A percentile compares a stretch with the other conserved stretches of the same genome.
These are phyloP conservation scores for Bursaphelenchus okinawaensis DNA, from an alignment of 2,888 invertebrate species.

Conservation along the genomic window DNA sequence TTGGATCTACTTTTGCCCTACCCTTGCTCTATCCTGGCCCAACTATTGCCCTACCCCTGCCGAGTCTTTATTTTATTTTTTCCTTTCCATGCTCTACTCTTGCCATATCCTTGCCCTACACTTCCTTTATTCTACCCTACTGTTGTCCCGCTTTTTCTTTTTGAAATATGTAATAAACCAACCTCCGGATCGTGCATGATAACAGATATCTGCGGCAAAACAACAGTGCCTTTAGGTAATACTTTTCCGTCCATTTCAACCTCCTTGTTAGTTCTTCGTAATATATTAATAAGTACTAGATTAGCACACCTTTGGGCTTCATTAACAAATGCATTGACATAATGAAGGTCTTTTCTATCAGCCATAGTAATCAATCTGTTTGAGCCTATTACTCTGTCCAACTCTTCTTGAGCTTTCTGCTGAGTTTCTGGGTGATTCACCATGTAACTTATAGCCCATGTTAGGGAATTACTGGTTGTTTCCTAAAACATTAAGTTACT, in stretches of 20 bases:
- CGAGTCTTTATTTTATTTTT: too few species aligned
- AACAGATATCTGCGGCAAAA: background rate
- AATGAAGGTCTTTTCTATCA: conserved; percentile 25
- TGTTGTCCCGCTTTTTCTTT: too few species aligned
- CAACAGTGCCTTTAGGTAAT: background rate
- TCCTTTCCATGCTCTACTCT: too few species aligned
- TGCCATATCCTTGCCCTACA: too few species aligned
- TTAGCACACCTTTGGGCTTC: background rate
- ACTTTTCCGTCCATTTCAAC: background rate
- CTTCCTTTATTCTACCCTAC: background rate
- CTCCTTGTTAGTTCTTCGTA: background rate
- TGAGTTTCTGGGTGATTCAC: conserved; percentile 18
- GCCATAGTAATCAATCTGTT: conserved; percentile 22
- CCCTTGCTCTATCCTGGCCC: too few species aligned
- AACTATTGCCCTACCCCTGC: too few species aligned
- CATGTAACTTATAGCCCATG: background rate
- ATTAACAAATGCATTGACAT: conserved; percentile 16
- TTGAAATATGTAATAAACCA: background rate
- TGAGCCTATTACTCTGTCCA: conserved; percentile 27
- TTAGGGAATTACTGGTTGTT: background rate
- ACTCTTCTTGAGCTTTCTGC: conserved; percentile 24
- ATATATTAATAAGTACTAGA: background rate
- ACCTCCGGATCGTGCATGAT: background rate
- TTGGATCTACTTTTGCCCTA: too few species aligned
- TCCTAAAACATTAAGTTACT: background rate